Conservation (phyloP, 1,140 invertebrate genomes). For the Drosophila persimilis region DNA sequence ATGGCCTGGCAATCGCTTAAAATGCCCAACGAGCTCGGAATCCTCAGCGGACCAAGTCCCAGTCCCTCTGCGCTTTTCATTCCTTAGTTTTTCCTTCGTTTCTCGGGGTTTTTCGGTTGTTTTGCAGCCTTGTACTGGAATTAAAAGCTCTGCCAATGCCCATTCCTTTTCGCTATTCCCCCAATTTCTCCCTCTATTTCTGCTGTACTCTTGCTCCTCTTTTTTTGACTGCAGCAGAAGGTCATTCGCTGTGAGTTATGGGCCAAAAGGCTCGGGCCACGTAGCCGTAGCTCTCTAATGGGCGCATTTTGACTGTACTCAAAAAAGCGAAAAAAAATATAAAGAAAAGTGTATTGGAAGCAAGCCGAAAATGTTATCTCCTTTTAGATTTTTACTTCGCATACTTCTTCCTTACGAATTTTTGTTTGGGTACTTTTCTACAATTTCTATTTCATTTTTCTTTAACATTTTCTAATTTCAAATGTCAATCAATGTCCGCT, state of each 20-base stretch:
- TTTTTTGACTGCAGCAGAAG: conserved; percentile 63
- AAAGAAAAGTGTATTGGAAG: not conserved
- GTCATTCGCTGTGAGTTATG: conserved; percentile 77
- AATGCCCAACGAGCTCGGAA: conserved; percentile 55
- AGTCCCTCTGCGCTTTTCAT: conserved; percentile 25
- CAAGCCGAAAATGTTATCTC: not conserved
- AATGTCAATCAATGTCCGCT: too few relatives aligned
- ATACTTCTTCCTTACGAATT: not conserved
- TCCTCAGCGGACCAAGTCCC: conserved; percentile 38
- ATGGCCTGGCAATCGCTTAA: conserved; percentile 76
- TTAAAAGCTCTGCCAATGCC: conserved; percentile 64
- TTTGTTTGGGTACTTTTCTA: too few relatives aligned
- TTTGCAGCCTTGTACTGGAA: conserved; percentile 66
- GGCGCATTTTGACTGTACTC: conserved; percentile 38
- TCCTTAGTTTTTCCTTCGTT: conserved; percentile 42
- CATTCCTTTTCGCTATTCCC: conserved; percentile 6
- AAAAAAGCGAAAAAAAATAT: conserved; percentile 20
- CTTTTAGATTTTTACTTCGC: not conserved
- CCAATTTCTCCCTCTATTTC: not conserved
- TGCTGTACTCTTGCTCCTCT: not conserved
- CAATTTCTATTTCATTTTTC: too few relatives aligned
- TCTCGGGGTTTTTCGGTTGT: conserved; percentile 39
- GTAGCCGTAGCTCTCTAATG: conserved; percentile 61
- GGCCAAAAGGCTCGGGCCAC: conserved; percentile 49
- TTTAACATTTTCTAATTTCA: too few relatives aligned